Percentiles rank a stretch among this genome's conserved stretches.
Conservation (phyloP, 2,797 vertebrate species). For the Okamejei kenojei region DNA sequence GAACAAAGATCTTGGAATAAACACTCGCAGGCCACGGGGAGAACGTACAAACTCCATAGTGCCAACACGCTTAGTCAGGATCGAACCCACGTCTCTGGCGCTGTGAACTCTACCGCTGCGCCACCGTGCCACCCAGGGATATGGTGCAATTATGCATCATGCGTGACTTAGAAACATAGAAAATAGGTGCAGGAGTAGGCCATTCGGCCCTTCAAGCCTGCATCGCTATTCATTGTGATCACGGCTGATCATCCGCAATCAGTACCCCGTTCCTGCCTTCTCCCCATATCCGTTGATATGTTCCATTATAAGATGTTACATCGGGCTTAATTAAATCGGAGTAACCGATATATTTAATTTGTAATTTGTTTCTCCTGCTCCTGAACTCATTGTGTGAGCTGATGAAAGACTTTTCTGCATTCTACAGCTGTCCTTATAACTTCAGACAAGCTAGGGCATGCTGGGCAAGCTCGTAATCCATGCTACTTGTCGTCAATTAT, state of each 20-base stretch:
- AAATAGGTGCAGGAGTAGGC: no score
- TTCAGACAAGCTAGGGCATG: background rate
- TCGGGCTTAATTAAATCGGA: conserved; percentile 24
- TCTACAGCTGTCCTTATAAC: background rate
- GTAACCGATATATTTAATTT: background rate
- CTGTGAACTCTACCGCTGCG: no score
- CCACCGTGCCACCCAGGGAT: background rate
- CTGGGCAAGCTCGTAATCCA: background rate
- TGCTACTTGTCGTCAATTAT: background rate
- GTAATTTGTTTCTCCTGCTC: background rate
- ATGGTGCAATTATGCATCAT: background rate
- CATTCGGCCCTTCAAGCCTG: no score
- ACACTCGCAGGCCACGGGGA: no score
- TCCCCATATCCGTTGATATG: no score
- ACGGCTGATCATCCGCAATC: no score
- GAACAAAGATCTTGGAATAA: no score
- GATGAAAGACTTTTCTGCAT: background rate
- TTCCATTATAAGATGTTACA: background rate
- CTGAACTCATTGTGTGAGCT: background rate
- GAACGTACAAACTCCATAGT: no score
- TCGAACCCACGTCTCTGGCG: no score
- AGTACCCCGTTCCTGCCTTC: no score
- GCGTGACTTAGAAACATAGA: background rate
- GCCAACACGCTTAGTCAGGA: no score
- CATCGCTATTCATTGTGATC: no score